phyloP scores from a whole-genome alignment of 2,797 vertebrate genomes.

The Characodon lateralis region DNA sequence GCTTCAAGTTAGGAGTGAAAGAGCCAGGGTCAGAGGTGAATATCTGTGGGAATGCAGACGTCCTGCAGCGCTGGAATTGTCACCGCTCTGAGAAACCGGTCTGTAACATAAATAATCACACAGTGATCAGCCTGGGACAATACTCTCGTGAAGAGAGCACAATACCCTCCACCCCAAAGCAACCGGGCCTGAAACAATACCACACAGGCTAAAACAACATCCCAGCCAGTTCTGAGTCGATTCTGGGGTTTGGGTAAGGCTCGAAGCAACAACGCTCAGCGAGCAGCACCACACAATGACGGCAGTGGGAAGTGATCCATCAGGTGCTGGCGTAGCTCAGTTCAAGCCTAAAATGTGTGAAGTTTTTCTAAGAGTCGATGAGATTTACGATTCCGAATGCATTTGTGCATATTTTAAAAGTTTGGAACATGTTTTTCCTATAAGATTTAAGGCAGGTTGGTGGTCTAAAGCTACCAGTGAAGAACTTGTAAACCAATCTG shows the following conservation, averaged over 20 bases:
- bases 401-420: conserved; percentile 3
- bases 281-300: conserved; percentile 45
- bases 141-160: conserved; percentile 58
- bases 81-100: conserved; percentile 71
- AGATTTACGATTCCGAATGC: background rate
- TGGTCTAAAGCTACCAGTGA: background rate
- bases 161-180: conserved; percentile 54
- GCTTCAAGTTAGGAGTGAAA: conserved; percentile 38
- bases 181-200: conserved; percentile 71
- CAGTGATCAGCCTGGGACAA: conserved; percentile 66
- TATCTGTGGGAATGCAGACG: conserved; percentile 70
- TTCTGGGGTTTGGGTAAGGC: conserved; percentile 44
- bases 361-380: conserved; percentile 25
- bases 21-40: conserved; percentile 68
- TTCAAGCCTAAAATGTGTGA: conserved; percentile 53
- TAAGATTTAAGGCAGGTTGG: background rate
- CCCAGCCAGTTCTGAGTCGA: conserved; percentile 48
- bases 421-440: conserved; percentile 6
- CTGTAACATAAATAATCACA: conserved; percentile 71
- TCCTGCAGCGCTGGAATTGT: conserved; percentile 62
- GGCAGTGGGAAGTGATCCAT: conserved; percentile 57
- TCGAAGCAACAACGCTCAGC: conserved; percentile 46
- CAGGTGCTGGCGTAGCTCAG: conserved; percentile 52
- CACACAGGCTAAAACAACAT: conserved; percentile 71
- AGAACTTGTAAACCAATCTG: background rate